Conservation (phyloP, 1,140 invertebrate species). For the Sycophila sp. region DNA sequence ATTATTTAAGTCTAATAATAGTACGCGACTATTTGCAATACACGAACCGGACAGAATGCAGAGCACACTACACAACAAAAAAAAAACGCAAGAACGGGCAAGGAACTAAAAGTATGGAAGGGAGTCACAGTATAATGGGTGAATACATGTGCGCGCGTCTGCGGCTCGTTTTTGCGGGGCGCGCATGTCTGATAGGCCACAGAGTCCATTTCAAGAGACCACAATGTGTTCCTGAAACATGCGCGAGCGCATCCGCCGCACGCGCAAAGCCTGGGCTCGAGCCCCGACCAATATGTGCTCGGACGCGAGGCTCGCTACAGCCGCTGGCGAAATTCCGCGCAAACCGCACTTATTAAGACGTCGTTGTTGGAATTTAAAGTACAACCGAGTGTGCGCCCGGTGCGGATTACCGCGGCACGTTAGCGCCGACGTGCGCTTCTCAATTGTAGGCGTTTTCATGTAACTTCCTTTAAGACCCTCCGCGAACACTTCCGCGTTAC, state of each 20-base stretch:
- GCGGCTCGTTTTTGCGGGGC: not conserved
- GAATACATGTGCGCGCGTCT: too few species aligned
- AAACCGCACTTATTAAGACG: constrained; percentile 66
- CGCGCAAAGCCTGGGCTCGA: too few species aligned
- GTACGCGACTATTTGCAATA: too few species aligned
- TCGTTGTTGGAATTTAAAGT: constrained; percentile 61
- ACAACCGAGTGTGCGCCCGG: constrained; percentile 4
- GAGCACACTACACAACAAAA: not conserved
- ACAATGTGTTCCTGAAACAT: constrained; percentile 57
- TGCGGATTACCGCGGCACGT: not conserved
- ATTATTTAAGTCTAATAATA: too few species aligned
- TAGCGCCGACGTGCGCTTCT: constrained; percentile 16
- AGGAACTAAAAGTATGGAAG: not conserved
- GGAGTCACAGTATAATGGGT: not conserved
- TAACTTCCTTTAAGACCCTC: not conserved
- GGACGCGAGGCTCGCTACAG: too few species aligned
- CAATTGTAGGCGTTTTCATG: not conserved
- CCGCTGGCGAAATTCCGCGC: constrained; percentile 45
- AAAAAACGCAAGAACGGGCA: not conserved
- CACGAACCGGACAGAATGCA: not conserved
- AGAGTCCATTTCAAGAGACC: constrained; percentile 59
- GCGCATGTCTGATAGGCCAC: constrained; percentile 48
- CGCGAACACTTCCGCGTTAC: not conserved
- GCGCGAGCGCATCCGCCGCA: too few species aligned
- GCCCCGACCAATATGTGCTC: too few species aligned